Conservation (phyloP, 2,113 vertebrate species). For the Rhizomys pruinosus region DNA sequence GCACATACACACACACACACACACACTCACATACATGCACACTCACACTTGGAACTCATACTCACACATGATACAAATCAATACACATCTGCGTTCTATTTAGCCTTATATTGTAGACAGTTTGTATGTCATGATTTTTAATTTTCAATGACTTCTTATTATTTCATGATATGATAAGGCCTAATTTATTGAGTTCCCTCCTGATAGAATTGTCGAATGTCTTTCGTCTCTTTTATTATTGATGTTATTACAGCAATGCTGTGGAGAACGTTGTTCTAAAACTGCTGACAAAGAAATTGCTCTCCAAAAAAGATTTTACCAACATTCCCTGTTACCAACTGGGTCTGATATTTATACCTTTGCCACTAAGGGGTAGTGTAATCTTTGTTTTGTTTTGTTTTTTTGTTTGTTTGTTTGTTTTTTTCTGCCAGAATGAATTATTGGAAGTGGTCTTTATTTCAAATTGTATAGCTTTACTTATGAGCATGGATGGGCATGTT, state of each 20-base stretch:
- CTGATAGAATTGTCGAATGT: background rate
- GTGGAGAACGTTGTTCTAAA: background rate
- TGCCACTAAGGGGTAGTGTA: background rate
- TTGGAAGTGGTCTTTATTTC: background rate
- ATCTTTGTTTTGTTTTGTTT: background rate
- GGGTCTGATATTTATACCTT: background rate
- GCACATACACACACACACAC: background rate
- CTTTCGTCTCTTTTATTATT: background rate
- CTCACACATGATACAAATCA: background rate
- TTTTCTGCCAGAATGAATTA: background rate
- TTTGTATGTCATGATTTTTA: background rate
- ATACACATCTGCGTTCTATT: background rate
- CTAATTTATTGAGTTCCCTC: background rate
- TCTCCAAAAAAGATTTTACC: background rate
- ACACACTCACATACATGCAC: background rate
- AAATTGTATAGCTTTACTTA: slow-evolving; percentile 16
- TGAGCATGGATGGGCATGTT: background rate
- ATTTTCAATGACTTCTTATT: background rate
- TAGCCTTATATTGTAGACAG: background rate
- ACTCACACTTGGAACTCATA: background rate
- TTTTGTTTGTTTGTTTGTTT: background rate
- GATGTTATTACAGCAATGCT: background rate
- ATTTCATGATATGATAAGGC: background rate
- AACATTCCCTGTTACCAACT: background rate
- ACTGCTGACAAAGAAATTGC: background rate